Percentiles rank a stretch among this genome's conserved stretches.
Evolutionary conservation across 2,797 vertebrate species (phyloP).

Genomic region (Linurgus olivaceus): DNA sequence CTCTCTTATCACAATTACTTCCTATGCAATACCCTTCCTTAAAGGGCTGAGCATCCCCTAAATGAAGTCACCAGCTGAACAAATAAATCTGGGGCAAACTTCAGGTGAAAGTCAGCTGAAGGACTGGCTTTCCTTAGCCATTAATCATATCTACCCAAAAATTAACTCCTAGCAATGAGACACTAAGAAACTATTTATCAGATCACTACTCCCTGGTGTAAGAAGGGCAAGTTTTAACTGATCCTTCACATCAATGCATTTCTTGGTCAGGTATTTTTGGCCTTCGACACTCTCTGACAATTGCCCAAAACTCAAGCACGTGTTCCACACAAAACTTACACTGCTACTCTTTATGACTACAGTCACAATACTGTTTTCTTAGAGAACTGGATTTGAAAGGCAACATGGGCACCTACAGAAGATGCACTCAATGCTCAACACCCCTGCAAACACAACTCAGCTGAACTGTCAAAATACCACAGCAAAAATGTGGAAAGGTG

Average conservation of each 20-base stretch:
- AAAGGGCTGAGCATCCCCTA: not conserved
- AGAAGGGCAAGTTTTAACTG: not conserved
- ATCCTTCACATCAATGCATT: not conserved
- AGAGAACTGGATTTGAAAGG: not conserved
- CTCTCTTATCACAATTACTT: not conserved
- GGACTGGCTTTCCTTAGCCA: not conserved
- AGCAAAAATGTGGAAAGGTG: not conserved
- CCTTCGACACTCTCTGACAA: not conserved
- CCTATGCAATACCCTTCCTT: not conserved
- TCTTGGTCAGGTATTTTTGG: not conserved
- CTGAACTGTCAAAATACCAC: not conserved
- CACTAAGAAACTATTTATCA: not conserved
- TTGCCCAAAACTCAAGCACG: not conserved
- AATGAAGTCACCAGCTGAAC: not conserved
- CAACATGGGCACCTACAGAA: not conserved
- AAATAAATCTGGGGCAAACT: not conserved
- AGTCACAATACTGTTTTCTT: not conserved
- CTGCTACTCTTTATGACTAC: not conserved
- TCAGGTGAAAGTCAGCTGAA: not conserved
- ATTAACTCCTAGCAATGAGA: not conserved
- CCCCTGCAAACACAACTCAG: not conserved
- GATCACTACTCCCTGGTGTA: not conserved
- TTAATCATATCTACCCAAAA: not conserved
- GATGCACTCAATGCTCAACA: rapidly evolving
- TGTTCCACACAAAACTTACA: rapidly evolving